Percentiles rank a stretch among this genome's conserved stretches.
phyloP scores from a whole-genome alignment of 2,797 vertebrate genomes.

The Labroides dimidiatus region DNA sequence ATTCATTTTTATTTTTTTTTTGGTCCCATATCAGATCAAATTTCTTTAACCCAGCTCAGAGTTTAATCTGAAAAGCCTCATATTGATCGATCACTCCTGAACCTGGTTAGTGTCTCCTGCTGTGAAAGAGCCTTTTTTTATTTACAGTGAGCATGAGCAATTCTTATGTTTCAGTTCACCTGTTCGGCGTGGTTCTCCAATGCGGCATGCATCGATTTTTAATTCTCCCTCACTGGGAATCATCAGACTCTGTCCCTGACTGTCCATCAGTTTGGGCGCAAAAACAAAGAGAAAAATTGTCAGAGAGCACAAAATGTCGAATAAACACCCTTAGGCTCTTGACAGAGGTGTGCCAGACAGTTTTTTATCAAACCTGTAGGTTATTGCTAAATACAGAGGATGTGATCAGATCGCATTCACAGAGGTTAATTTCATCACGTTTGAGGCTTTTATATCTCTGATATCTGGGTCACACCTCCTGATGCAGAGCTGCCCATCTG shows the following conservation, averaged over 20 bases:
- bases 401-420: neutral
- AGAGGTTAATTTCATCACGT: neutral
- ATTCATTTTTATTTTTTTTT: no score
- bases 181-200: constrained; percentile 63
- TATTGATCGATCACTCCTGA: constrained; percentile 62
- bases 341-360: no score
- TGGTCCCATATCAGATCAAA: no score
- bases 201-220: constrained; percentile 66
- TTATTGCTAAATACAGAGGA: no score
- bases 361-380: no score
- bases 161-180: constrained; percentile 64
- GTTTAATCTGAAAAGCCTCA: constrained; percentile 26
- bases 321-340: neutral
- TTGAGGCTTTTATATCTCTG: neutral
- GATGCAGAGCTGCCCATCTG: neutral
- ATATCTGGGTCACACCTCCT: constrained; percentile 6
- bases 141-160: constrained; percentile 43
- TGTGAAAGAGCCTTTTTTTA: constrained; percentile 51
- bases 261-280: constrained; percentile 14
- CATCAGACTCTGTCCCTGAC: constrained; percentile 36
- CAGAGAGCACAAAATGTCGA: neutral
- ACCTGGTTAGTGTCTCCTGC: constrained; percentile 51
- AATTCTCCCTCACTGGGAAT: constrained; percentile 41
- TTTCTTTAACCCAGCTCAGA: neutral
- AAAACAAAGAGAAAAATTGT: neutral